Evolutionary conservation across 2,113 vertebrate genomes (phyloP), one percentile per base, ranked within the genome.

Genomic region (Thunnus maccoyii): DNA sequence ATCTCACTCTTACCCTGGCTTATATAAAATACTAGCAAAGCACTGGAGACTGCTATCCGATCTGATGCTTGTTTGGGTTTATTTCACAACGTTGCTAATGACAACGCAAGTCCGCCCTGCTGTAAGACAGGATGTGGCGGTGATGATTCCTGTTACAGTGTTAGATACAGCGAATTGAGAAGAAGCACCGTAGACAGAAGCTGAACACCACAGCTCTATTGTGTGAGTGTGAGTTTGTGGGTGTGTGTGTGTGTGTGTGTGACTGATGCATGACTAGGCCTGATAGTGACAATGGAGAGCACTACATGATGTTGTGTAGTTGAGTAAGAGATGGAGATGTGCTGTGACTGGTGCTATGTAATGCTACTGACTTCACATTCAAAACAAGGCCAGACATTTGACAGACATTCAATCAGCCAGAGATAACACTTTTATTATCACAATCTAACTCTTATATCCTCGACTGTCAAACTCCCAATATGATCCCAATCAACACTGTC

Each of bases 41-140:
- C 5, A 60, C 15, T 46, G 2, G 5, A 65, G 64, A 12, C 13
- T 1, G 56, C n/a, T 13, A 41, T 61, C 32, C 15, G 3, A 46
- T 72, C 44, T 41, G 32, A 66, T 8, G 55, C 18, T 22, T 17
- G 72, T 87, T 88, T 78, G 56, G 70, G 25, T 91, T 84, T 69
- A 68, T 89, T 88, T 86, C 25, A 30, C 75, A 71, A 32, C 2
- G 76, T 86, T 88, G 84, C 91, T 83, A 80, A 0, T 81, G 88
- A 86, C 88, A 89, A 92, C 86, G 50, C 65, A 51, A 41, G 22
- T 18, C 41, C 1, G n/a, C 9, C 64, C 9, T 72, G 73, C 69
- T 69, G 63, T 58, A 55, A 86, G 73, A 88, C 89, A 90, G 89
- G 91, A 92, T 90, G 87, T 91, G 86, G 89, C 54, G n/a, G 14